Evolutionary conservation across 2,113 vertebrate species (phyloP), one percentile per base, ranked within the genome.

Genomic region (Alligator mississippiensis): DNA sequence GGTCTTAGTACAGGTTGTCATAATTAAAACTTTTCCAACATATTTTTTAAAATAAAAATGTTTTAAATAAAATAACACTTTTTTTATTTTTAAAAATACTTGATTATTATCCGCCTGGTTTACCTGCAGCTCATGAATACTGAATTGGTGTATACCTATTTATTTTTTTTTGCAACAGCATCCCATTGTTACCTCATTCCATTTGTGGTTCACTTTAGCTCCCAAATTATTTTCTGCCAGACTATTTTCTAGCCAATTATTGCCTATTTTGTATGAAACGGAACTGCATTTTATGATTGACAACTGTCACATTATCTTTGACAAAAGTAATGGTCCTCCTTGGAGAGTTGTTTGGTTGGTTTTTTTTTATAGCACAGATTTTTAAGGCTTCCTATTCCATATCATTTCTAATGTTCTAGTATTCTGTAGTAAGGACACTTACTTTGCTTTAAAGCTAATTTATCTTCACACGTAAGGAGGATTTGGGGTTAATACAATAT

Each of bases 341-440:
- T 58, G 38, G 60, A 55, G 74, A n/a, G 25, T 90, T 90, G 64
- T 17, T 24, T 21, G 18, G 17, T 34, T 70, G 19, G 6, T n/a
- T 64, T 64, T 47, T 86, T 68, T 78, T 92, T 93, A 87, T 93
- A 80, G n/a, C 55, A 55, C n/a, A 88, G 85, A 72, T 79, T 81
- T 74, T 93, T 87, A 24, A 92, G 34, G 80, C 87, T 96, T 97
- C 93, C 91, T 92, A 96, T 88, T 92, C 77, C 74, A 34, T 78
- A 85, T 64, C 78, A 86, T 1, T 24, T 88, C 93, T 86, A 85
- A 88, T 74, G 96, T 96, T 95, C 95, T 94, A 90, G 90, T 94
- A 95, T 97, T 96, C 88, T 96, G 76, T 61, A 16, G 24, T 77
- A 30, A 78, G 81, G 77, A 34, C 83, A 89, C 96, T 95, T 91